phyloP scores from a whole-genome alignment of 2,797 vertebrate species.

The Emys orbicularis region DNA sequence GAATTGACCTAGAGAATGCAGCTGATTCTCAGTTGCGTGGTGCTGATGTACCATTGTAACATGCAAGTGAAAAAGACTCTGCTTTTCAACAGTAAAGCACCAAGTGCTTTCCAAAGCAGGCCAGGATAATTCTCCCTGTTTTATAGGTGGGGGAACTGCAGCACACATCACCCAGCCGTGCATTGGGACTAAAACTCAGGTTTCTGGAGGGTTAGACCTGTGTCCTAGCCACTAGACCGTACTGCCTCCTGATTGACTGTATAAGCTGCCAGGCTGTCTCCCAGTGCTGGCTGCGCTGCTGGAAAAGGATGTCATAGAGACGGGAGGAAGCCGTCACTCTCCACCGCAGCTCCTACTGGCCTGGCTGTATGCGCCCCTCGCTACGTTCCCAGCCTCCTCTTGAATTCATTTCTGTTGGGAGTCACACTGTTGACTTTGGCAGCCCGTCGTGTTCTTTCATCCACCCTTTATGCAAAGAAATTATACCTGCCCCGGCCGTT shows the following conservation, averaged over 20 bases:
- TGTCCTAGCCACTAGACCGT: rapidly evolving
- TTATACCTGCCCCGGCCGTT: too few relatives aligned
- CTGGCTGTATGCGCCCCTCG: too few relatives aligned
- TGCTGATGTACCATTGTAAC: too few relatives aligned
- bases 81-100: too few relatives aligned
- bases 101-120: not conserved
- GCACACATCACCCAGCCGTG: not conserved
- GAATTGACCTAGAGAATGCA: not conserved
- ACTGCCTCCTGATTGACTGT: not conserved
- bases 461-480: not conserved
- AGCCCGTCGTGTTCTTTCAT: not conserved
- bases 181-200: too few relatives aligned
- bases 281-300: not conserved
- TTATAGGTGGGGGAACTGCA: not conserved
- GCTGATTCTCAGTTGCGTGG: too few relatives aligned
- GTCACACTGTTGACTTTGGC: not conserved
- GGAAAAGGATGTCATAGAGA: not conserved
- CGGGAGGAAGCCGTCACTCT: too few relatives aligned
- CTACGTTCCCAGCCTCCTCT: not conserved
- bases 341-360: too few relatives aligned
- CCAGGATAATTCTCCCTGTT: not conserved
- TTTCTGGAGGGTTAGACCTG: not conserved
- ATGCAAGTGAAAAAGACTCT: too few relatives aligned
- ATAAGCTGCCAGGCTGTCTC: not conserved
- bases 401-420: not conserved